These are phyloP conservation scores for Phymastichus coffea DNA, from an alignment of 1,140 invertebrate genomes.

Conservation along the genomic window DNA sequence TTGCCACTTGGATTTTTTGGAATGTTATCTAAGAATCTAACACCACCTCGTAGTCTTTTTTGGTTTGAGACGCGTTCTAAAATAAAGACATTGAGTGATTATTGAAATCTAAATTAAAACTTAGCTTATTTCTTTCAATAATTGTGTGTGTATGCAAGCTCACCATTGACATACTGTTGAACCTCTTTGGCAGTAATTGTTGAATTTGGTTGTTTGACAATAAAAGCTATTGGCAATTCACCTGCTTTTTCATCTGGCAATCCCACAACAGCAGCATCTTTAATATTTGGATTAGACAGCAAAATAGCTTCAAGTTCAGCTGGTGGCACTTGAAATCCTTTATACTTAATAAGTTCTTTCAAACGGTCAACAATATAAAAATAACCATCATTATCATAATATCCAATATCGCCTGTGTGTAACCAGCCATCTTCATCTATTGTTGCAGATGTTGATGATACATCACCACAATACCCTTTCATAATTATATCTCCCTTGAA, in stretches of 20 bases:
- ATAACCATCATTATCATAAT: constrained; percentile 65
- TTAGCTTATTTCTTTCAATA: not conserved
- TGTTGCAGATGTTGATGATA: constrained; percentile 32
- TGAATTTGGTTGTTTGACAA: constrained; percentile 59
- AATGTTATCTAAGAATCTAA: constrained; percentile 65
- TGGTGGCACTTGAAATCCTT: constrained; percentile 59
- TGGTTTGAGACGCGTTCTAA: constrained; percentile 46
- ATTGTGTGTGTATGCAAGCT: constrained; percentile 11
- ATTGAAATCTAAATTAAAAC: not conserved
- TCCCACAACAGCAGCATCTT: constrained; percentile 73
- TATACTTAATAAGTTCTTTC: constrained; percentile 79
- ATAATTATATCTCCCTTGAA: constrained; percentile 42
- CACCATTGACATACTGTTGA: constrained; percentile 54
- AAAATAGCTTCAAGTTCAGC: constrained; percentile 65
- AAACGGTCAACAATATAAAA: constrained; percentile 71
- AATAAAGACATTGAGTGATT: constrained; percentile 25
- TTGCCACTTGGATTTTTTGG: constrained; percentile 69
- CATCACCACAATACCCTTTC: constrained; percentile 43
- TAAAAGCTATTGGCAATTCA: constrained; percentile 71
- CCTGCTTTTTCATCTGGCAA: constrained; percentile 65
- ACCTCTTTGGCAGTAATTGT: constrained; percentile 56
- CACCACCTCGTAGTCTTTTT: constrained; percentile 63
- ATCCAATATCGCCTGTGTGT: constrained; percentile 72
- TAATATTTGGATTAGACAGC: constrained; percentile 64
- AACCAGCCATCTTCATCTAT: constrained; percentile 68